Evolutionary conservation across 1,140 invertebrate species (phyloP), one percentile per base, ranked within the genome.

Genomic region (Achroia grisella): DNA sequence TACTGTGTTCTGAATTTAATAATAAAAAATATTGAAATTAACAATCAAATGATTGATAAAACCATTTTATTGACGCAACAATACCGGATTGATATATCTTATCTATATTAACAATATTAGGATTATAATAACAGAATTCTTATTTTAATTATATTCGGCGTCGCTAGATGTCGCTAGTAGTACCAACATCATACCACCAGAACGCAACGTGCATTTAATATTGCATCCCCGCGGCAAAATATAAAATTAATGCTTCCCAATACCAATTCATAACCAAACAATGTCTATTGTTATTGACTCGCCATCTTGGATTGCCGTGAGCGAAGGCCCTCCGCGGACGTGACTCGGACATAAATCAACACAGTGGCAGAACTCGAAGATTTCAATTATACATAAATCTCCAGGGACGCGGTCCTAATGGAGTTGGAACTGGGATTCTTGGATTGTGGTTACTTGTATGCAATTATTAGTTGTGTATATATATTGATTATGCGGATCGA

Each of bases 331-430:
- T 33, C 14, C 35, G 35, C 13, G 10, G 46, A 30, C 12, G 15
- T 31, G 43, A 29, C 34, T 13, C 49, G 40, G 36, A 29, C 28
- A 72, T 73, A 76, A 76, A 76, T 76, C 66, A 63, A 52, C 53
- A 56, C 46, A 43, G 53, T 66, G 58, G 57, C 57, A 71, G 63
- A 74, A 72, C 55, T 70, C 62, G 48, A 62, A 50, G 68, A 69
- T 74, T 74, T 74, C 75, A 79, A 79, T 79, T 76, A 79, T 63
- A 71, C 72, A 74, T 79, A 79, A 79, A 79, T 79, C 75, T 69
- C 52, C 13, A 36, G 36, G 54, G 68, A 68, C 74, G 58, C 43
- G 44, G 45, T 41, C 44, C 56, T 77, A 73, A 77, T 74, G 64
- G 71, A 72, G 60, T 66, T 62, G 58, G 56, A 61, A 62, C 56